Conservation (phyloP, 1,140 invertebrate genomes). For the Drosophila lacteicornis region DNA sequence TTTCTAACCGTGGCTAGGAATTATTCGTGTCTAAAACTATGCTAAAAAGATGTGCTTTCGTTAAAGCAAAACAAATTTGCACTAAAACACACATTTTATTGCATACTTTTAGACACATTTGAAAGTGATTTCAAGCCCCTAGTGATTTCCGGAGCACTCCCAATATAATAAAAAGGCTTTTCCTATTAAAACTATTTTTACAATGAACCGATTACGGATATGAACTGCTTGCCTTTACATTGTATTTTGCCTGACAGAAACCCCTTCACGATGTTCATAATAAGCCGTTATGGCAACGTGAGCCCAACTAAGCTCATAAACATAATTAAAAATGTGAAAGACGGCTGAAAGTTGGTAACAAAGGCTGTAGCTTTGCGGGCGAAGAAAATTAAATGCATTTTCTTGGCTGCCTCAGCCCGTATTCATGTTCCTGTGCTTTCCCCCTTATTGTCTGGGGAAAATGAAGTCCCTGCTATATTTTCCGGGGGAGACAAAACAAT, state of each 20-base stretch:
- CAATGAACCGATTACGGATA: background rate
- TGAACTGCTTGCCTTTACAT: background rate
- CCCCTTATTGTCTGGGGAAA: background rate
- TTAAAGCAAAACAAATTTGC: too few relatives aligned
- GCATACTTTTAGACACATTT: too few relatives aligned
- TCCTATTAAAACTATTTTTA: too few relatives aligned
- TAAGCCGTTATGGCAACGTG: slow-evolving; percentile 19
- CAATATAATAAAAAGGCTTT: too few relatives aligned
- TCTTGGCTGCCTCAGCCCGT: background rate
- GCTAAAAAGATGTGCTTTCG: too few relatives aligned
- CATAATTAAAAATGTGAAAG: slow-evolving; percentile 35
- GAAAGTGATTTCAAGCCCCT: too few relatives aligned
- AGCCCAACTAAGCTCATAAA: slow-evolving; percentile 26
- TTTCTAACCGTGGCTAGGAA: too few relatives aligned
- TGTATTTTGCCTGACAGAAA: background rate
- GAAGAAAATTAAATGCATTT: slow-evolving; percentile 29
- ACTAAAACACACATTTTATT: too few relatives aligned
- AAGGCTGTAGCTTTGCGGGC: slow-evolving; percentile 7
- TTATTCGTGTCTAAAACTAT: too few relatives aligned
- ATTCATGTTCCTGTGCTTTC: background rate
- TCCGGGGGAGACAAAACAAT: background rate
- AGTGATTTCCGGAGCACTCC: too few relatives aligned
- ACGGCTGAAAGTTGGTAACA: slow-evolving; percentile 34
- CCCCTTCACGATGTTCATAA: background rate
- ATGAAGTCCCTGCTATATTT: slow-evolving; percentile 8